A percentile compares a stretch with the other conserved stretches of the same genome.
Evolutionary conservation across 1,140 invertebrate genomes (phyloP).

Genomic region (Semibalanus balanoides): DNA sequence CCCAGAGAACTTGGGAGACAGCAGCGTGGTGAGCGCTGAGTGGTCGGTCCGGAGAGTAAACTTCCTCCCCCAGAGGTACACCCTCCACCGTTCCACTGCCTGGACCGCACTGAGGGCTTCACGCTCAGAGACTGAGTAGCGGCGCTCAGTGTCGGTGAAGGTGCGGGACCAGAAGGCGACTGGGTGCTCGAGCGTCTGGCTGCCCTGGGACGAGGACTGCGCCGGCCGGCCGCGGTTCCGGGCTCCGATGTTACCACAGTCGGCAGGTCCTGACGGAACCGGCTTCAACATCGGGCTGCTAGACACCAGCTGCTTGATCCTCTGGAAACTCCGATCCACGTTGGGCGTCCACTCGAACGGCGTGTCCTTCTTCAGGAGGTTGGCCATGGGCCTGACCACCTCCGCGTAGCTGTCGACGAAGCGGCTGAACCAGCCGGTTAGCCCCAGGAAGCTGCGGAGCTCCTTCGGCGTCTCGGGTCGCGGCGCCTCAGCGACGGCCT

Average conservation of each 20-base stretch:
- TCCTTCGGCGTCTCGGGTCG: not conserved
- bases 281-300: not conserved
- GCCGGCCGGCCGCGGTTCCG: not conserved
- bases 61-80: not conserved
- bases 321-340: not conserved
- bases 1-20: not conserved
- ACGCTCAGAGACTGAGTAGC: not conserved
- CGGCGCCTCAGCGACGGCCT: not conserved
- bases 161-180: not conserved
- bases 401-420: not conserved
- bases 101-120: not conserved
- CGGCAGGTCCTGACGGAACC: not conserved
- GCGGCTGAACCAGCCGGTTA: not conserved
- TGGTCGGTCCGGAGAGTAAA: not conserved
- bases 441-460: not conserved
- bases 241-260: not conserved
- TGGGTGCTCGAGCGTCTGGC: not conserved
- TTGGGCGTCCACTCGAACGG: not conserved
- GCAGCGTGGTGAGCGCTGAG: not conserved
- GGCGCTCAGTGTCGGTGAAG: not conserved
- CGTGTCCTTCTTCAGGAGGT: not conserved
- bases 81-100: not conserved
- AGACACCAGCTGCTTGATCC: not conserved
- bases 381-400: not conserved
- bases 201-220: not conserved